These are phyloP conservation scores for Parascotia fuliginaria DNA, from an alignment of 2,888 invertebrate genomes.

Conservation along the genomic window DNA sequence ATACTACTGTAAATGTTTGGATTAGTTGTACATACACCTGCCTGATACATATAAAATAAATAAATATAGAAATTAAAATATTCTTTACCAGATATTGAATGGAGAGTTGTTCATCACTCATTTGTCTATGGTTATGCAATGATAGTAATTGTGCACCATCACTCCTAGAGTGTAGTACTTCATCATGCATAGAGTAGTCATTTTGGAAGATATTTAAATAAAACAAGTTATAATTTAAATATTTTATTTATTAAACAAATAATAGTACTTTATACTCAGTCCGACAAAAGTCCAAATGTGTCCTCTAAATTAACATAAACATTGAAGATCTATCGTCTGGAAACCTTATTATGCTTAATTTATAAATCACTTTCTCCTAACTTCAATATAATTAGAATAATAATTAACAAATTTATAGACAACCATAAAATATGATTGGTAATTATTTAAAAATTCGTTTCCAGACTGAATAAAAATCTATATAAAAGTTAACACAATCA, in stretches of 20 bases:
- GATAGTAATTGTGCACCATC: no score
- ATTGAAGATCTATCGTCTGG: slow-evolving; percentile 59
- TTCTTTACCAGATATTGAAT: no score
- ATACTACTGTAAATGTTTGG: no score
- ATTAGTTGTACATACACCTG: no score
- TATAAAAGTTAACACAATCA: slow-evolving; percentile 41
- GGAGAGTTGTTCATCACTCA: no score
- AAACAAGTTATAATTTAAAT: slow-evolving; percentile 48
- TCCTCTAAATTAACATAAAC: slow-evolving; percentile 71
- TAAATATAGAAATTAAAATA: no score
- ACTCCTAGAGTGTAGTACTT: no score
- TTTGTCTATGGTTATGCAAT: no score
- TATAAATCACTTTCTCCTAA: slow-evolving; percentile 40
- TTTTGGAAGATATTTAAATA: slow-evolving; percentile 13
- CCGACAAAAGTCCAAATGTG: slow-evolving; percentile 70
- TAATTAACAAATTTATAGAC: slow-evolving; percentile 35
- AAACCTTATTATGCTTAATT: slow-evolving; percentile 61
- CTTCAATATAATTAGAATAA: slow-evolving; percentile 37
- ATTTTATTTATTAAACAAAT: slow-evolving; percentile 78
- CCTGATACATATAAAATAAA: no score
- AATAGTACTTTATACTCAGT: slow-evolving; percentile 82
- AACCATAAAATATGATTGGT: slow-evolving; percentile 28
- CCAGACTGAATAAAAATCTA: slow-evolving; percentile 45
- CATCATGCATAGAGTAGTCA: no score
- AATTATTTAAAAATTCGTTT: slow-evolving; percentile 24